Conservation (phyloP, 2,797 vertebrate species). For the Nothura maculosa region DNA sequence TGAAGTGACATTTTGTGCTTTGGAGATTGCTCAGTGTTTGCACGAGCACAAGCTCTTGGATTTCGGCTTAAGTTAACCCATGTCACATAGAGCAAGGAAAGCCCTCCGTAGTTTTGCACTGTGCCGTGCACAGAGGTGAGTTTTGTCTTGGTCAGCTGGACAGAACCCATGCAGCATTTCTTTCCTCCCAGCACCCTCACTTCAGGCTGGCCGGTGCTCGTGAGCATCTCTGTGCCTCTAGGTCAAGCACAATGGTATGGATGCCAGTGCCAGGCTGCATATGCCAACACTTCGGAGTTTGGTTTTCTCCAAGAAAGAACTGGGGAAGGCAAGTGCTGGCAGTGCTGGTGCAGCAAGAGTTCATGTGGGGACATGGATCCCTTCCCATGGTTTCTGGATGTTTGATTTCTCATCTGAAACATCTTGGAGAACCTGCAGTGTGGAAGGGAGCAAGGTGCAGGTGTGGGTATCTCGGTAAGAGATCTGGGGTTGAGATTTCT, state of each 20-base stretch:
- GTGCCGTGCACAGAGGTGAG: not conserved
- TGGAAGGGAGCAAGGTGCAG: not conserved
- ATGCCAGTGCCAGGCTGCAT: not conserved
- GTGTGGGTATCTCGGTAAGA: rapidly evolving
- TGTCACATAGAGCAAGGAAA: not conserved
- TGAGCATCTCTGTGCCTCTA: rapidly evolving
- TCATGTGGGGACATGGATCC: rapidly evolving
- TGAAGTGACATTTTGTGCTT: not conserved
- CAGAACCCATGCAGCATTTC: not conserved
- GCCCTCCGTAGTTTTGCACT: not conserved
- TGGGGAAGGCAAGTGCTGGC: not conserved
- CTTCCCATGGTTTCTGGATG: not conserved
- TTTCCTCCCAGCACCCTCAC: not conserved
- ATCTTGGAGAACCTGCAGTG: not conserved
- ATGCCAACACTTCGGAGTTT: not conserved
- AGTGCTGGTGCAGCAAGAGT: not conserved
- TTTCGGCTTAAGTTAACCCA: not conserved
- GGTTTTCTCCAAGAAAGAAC: too few species aligned
- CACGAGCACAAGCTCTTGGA: not conserved
- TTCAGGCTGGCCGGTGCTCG: not conserved
- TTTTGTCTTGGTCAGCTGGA: constrained; percentile 4
- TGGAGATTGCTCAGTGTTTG: constrained; percentile 4
- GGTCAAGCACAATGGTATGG: not conserved
- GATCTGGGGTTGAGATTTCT: not conserved
- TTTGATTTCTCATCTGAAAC: not conserved